phyloP scores from a whole-genome alignment of 2,797 vertebrate genomes.

The Myotis daubentonii region DNA sequence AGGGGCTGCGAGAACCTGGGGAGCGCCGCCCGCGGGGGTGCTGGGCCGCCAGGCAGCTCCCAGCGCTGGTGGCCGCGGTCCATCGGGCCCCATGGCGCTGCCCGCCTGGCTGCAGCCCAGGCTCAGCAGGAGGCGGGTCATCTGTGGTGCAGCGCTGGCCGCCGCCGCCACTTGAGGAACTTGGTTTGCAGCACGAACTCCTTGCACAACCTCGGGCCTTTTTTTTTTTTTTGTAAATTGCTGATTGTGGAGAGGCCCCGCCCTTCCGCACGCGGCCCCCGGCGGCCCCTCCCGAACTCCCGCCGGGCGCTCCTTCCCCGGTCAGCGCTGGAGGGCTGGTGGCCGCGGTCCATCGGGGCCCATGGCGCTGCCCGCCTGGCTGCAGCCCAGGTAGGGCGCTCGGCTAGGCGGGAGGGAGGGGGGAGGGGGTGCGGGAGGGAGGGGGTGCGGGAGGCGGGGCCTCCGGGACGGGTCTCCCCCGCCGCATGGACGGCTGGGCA shows the following conservation, averaged over 20 bases:
- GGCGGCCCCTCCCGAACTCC: not conserved
- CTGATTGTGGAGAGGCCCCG: conserved; percentile 50
- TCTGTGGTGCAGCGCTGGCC: rapidly evolving
- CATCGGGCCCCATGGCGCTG: too few species aligned
- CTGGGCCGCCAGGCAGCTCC: not conserved
- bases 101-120: too few species aligned
- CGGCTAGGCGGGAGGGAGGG: not conserved
- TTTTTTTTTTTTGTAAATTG: not conserved
- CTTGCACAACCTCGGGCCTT: not conserved
- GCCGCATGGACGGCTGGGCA: rapidly evolving
- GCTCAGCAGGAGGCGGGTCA: not conserved
- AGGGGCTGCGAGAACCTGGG: not conserved
- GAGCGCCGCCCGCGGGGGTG: rapidly evolving
- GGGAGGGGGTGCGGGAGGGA: too few species aligned
- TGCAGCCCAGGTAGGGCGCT: conserved; percentile 76
- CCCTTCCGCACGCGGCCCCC: not conserved
- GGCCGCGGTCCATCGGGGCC: not conserved
- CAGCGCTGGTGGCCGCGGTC: too few species aligned
- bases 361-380: conserved; percentile 60
- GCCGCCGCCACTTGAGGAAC: not conserved
- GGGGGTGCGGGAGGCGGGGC: not conserved
- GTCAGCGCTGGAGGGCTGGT: not conserved
- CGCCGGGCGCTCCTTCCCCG: not conserved
- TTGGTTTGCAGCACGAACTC: not conserved
- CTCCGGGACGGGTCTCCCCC: rapidly evolving